phyloP scores from a whole-genome alignment of 2,113 vertebrate species.

The Craseonycteris thonglongyai region DNA sequence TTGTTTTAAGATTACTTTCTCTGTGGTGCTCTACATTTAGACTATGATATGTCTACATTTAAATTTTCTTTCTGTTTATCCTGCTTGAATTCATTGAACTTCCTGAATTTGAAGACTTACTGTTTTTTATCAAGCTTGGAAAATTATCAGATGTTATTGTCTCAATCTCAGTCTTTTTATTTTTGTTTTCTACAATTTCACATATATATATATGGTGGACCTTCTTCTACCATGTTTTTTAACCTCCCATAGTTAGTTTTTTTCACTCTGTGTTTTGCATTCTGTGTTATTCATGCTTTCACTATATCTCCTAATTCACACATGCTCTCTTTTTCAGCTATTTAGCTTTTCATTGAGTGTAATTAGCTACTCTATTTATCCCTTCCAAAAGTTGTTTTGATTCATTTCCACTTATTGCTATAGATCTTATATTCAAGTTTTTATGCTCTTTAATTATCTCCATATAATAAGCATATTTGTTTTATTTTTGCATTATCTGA shows the following conservation, averaged over 20 bases:
- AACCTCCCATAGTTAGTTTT: neutral
- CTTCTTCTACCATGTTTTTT: neutral
- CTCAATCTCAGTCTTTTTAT: neutral
- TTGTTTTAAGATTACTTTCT: neutral
- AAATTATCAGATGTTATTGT: neutral
- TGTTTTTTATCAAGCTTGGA: neutral
- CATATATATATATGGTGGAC: neutral
- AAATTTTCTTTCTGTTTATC: conserved; percentile 17
- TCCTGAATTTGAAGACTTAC: neutral
- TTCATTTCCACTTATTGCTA: neutral
- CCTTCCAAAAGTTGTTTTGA: neutral
- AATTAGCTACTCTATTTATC: neutral
- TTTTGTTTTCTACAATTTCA: neutral
- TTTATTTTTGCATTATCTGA: conserved; percentile 14
- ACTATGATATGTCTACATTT: neutral
- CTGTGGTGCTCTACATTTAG: neutral
- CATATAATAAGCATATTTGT: neutral
- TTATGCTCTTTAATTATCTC: neutral
- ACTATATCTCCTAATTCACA: neutral
- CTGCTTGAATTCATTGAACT: neutral
- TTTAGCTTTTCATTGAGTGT: neutral
- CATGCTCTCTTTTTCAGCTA: neutral
- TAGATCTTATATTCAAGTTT: neutral
- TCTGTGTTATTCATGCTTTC: neutral
- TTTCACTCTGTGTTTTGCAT: neutral